Evolutionary conservation across 2,888 invertebrate genomes (phyloP).

Genomic region (Polyommatus icarus): DNA sequence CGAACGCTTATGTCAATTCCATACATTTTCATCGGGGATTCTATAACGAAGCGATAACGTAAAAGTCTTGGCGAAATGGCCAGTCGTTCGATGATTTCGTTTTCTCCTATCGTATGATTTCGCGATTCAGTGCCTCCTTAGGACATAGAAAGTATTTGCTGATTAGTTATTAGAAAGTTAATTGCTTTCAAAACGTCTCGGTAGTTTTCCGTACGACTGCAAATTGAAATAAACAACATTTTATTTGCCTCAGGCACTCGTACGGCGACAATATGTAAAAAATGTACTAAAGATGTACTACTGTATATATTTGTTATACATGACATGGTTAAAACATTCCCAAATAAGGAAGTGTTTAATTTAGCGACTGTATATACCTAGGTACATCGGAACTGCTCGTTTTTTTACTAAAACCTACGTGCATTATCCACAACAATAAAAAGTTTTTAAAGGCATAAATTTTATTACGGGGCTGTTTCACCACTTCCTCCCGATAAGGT

Average conservation of each 20-base stretch:
- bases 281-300: too few relatives aligned
- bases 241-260: not conserved
- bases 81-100: not conserved
- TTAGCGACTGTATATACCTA: not conserved
- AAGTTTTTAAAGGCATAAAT: too few relatives aligned
- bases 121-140: constrained; percentile 13
- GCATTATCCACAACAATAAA: too few relatives aligned
- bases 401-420: too few relatives aligned
- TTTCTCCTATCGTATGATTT: constrained; percentile 28
- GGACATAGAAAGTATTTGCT: constrained; percentile 16
- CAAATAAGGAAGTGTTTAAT: constrained; percentile 26
- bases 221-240: not conserved
- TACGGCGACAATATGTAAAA: too few relatives aligned
- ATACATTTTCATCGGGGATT: too few relatives aligned
- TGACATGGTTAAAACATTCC: not conserved
- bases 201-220: constrained; percentile 10
- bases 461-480: too few relatives aligned
- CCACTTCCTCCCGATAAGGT: too few relatives aligned
- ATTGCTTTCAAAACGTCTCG: constrained; percentile 3
- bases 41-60: too few relatives aligned
- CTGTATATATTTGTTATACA: too few relatives aligned
- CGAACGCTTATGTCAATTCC: too few relatives aligned
- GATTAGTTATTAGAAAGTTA: constrained; percentile 23
- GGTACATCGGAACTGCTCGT: not conserved
- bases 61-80: too few relatives aligned